A percentile compares a stretch with the other conserved stretches of the same genome.
Conservation (phyloP, 23 tunicate species). For the Oikopleura albicans region DNA sequence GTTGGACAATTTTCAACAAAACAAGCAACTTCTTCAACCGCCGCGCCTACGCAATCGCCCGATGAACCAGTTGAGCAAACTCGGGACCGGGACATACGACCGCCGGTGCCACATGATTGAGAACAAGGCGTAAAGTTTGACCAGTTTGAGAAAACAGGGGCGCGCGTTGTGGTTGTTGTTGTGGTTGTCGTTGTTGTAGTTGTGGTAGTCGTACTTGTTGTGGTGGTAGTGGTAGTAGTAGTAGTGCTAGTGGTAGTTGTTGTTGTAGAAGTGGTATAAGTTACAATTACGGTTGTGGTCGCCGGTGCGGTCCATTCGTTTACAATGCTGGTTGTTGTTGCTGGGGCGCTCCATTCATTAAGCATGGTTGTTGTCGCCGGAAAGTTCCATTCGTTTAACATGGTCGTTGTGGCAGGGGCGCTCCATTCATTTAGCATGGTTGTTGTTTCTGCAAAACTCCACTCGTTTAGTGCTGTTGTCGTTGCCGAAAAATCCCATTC, state of each 20-base stretch:
- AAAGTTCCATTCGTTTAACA: background rate
- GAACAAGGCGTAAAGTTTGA: background rate
- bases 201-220: too few relatives aligned
- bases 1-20: background rate
- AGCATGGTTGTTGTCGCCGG: background rate
- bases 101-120: conserved; percentile 2
- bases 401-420: background rate
- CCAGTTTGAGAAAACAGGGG: background rate
- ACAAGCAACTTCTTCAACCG: background rate
- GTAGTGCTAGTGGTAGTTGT: too few relatives aligned
- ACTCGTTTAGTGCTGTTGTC: too few relatives aligned
- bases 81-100: background rate
- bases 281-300: too few relatives aligned
- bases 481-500: too few relatives aligned
- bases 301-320: background rate
- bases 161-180: background rate
- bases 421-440: background rate
- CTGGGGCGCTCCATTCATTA: background rate
- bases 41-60: background rate
- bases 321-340: background rate
- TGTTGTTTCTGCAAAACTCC: background rate
- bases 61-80: background rate
- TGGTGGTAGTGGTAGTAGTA: too few relatives aligned
- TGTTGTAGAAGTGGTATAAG: too few relatives aligned
- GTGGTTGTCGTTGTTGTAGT: too few relatives aligned